Evolutionary conservation across 2,888 invertebrate genomes (phyloP), one percentile per base, ranked within the genome.

Genomic region (Rhagonycha lutea): DNA sequence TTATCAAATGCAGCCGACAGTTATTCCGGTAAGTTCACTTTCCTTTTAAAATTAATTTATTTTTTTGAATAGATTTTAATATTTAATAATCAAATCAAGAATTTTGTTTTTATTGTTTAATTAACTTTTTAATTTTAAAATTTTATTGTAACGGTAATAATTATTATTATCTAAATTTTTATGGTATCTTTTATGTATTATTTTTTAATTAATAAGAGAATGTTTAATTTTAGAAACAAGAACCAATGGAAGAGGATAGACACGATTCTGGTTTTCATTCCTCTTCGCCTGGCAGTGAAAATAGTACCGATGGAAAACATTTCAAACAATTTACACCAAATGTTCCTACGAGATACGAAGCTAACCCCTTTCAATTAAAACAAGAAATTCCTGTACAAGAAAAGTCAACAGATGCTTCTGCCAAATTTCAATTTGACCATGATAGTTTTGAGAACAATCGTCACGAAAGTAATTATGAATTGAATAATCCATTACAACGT

Each of bases 221-320:
- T 78, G 28, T 18, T 63, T 61, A 74, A 78, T 79, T 80, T 79
- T 88, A 92, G 92, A 92, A 92, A 89, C 87, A 90, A 78, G 91
- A 91, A 85, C 86, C 87, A 0, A 82, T 85, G 76, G 88, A 89
- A 10, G 83, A 83, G 29, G 86, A 87, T 86, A 74, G 89, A 86
- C 90, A 91, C 82, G 91, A 91, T 78, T 92, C 91, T 81, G 90
- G 90, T 1, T 90, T 91, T 82, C 90, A 90, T 81, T 91, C 91
- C 77, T 90, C 91, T 0, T 91, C 92, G 0, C 91, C 91, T 0
- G 90, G 90, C 2, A 90, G 90, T 10, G 91, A 91, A 71, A 82
- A 83, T 73, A 85, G 86, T 77, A 81, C 80, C 70, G 82, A 83
- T 47, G 47, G 47, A 47, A 47, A 47, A 47, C 5, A 47, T 47